Evolutionary conservation across 2,113 vertebrate species (phyloP).

Genomic region (Myanophis thanlyinensis): DNA sequence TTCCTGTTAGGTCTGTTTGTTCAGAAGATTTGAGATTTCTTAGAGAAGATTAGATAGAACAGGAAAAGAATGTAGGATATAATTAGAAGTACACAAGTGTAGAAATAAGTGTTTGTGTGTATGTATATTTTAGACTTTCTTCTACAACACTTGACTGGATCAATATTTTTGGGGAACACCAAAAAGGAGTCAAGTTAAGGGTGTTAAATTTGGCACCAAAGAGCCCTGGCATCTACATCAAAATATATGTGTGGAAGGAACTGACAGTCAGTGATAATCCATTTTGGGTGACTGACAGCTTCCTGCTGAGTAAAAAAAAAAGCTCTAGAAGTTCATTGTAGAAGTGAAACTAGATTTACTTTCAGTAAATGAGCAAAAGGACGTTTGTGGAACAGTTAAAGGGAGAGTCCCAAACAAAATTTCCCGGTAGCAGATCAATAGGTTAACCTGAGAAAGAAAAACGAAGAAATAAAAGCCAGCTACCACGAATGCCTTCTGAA

Average conservation of each 20-base stretch:
- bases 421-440: neutral
- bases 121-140: neutral
- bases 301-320: neutral
- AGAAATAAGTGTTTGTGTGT: neutral
- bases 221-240: neutral
- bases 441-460: neutral
- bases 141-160: neutral
- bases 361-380: neutral
- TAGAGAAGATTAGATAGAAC: neutral
- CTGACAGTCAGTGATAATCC: neutral
- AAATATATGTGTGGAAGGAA: neutral
- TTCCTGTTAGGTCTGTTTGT: neutral
- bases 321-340: neutral
- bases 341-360: neutral
- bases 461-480: neutral
- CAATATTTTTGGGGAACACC: neutral
- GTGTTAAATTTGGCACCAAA: neutral
- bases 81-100: neutral
- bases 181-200: neutral
- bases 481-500: neutral
- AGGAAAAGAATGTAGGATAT: neutral
- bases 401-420: neutral
- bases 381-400: neutral
- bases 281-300: neutral
- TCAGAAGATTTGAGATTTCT: neutral